Base-by-base conservation (phyloP, 2,113 vertebrate genomes). In the Sylvia atricapilla region DNA sequence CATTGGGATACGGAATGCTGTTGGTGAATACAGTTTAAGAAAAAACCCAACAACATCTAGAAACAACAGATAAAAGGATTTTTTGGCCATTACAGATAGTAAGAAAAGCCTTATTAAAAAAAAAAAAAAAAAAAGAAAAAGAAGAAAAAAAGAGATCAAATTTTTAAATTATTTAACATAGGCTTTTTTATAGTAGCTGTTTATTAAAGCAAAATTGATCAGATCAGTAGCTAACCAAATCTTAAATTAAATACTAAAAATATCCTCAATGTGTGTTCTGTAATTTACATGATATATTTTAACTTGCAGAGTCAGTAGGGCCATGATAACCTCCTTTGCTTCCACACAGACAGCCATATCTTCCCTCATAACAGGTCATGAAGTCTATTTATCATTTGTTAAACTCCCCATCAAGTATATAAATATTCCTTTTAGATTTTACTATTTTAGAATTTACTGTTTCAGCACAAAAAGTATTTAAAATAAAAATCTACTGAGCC, bases 21-120 rank as follows among this genome's bases (percentile, higher is more conserved):
- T 35, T 73, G 22, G 58, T 70, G 59, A 80, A 83, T 68, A 27
- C 5, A 2, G 43, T 83, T 90, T 83, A 85, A 79, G 50, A 66
- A 76, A 79, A 21, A 91, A 58, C 10, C 2, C 78, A 95, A 55
- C 62, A 96, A 31, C 70, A 93, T 88, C 84, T 93, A 95, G 44
- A 87, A 96, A 74, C 19, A 91, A 59, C 11, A 90, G 93, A 95
- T 94, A 95, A 91, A 91, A 63, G 67, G 89, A 87, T 81, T 91
- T 87, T 93, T 84, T 68, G 10, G 15, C 16, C 31, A 47, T 72
- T 95, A 59, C 13, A 94, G 77, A 87, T 83, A 87, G 43, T 30
- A 67, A 79, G 37, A 60, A 85, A 89, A 91, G 46, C 8, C 9
- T 82, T 8, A 43, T 6, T 5, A 76, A 50, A 30, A 53, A 66